phyloP scores from a whole-genome alignment of 2,888 invertebrate species.

The Malthinus seriepunctatus region DNA sequence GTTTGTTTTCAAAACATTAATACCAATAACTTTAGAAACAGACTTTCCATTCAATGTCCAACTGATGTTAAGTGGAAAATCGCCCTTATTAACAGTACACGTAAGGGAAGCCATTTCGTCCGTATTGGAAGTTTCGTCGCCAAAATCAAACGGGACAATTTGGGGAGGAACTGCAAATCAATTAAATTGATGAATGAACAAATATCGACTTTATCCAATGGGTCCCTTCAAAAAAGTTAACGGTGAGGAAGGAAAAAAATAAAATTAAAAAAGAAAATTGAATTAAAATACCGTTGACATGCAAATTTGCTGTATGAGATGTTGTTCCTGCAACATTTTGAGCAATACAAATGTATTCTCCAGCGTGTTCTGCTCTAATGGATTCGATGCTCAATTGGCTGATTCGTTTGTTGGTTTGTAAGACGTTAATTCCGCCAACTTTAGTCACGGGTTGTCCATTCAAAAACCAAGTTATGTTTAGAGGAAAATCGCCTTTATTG shows the following conservation, averaged over 20 bases:
- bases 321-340: constrained; percentile 58
- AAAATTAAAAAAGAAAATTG: background rate
- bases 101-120: constrained; percentile 70
- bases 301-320: constrained; percentile 44
- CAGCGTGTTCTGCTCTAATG: constrained; percentile 59
- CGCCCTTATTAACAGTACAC: constrained; percentile 72
- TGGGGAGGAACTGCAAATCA: constrained; percentile 53
- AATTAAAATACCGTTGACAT: constrained; percentile 56
- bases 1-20: constrained; percentile 58
- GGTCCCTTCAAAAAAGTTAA: no score
- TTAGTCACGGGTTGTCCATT: constrained; percentile 57
- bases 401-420: constrained; percentile 63
- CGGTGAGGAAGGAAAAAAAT: background rate
- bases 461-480: constrained; percentile 72
- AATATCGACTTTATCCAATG: no score
- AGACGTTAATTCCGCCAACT: constrained; percentile 55
- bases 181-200: no score
- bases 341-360: constrained; percentile 62
- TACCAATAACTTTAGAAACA: constrained; percentile 52
- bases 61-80: constrained; percentile 64
- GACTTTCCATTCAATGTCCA: constrained; percentile 61
- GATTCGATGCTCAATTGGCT: constrained; percentile 62
- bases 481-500: constrained; percentile 71
- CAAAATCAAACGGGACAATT: constrained; percentile 61
- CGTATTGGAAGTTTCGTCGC: constrained; percentile 63